Evolutionary conservation across 2,797 vertebrate species (phyloP).

Genomic region (Propithecus perrieri): DNA sequence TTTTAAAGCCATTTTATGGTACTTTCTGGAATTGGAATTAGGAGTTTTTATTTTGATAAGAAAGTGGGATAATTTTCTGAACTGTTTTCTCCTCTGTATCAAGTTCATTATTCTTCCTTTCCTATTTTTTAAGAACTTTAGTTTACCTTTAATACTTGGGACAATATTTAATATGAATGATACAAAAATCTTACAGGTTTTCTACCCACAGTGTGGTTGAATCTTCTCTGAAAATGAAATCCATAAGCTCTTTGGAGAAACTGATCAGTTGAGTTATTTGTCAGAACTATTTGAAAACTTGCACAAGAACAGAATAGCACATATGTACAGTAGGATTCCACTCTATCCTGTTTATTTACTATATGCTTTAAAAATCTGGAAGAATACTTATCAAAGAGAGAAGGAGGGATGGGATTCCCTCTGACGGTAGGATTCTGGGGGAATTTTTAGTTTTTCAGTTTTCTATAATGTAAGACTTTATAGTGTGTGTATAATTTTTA

Average conservation of each 20-base stretch:
- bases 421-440: not conserved
- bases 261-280: not conserved
- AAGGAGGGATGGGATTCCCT: not conserved
- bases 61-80: not conserved
- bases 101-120: not conserved
- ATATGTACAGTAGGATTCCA: not conserved
- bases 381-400: not conserved
- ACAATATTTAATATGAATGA: not conserved
- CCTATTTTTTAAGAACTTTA: not conserved
- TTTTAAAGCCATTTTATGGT: conserved; percentile 42
- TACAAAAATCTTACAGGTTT: not conserved
- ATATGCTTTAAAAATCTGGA: not conserved
- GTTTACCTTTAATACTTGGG: not conserved
- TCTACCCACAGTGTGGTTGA: not conserved
- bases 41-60: conserved; percentile 50
- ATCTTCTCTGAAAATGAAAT: not conserved
- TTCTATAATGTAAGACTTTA: not conserved
- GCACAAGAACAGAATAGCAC: not conserved
- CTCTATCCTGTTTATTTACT: not conserved
- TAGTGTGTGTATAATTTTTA: conserved; percentile 1
- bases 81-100: not conserved
- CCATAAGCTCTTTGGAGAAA: not conserved
- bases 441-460: not conserved
- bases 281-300: not conserved
- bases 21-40: not conserved